Percentiles rank a stretch among this genome's conserved stretches.
Conservation (phyloP, 2,113 vertebrate species). For the Trematocara zebra region DNA sequence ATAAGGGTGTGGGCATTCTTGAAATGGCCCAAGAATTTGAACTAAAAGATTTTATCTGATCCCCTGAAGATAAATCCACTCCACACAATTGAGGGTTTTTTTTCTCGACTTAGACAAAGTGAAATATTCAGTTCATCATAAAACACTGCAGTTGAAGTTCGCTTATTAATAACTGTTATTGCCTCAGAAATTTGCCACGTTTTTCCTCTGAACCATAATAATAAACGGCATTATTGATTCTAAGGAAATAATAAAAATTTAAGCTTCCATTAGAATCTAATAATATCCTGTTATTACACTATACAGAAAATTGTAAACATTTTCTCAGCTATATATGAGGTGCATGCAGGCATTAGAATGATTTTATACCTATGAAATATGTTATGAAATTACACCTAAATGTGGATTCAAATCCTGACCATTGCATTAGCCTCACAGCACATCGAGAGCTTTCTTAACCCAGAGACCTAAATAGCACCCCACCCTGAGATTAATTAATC, state of each 20-base stretch:
- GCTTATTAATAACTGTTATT: not conserved
- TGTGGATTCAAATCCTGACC: not conserved
- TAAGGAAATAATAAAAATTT: not conserved
- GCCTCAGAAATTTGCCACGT: not conserved
- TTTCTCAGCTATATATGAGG: not conserved
- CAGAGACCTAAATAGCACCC: not conserved
- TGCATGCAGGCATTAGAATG: not conserved
- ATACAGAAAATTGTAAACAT: not conserved
- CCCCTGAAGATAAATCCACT: not conserved
- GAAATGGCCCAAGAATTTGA: slow-evolving; percentile 10
- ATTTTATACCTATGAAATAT: not conserved
- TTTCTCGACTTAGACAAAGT: not conserved
- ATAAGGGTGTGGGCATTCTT: not conserved
- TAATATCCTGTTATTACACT: not conserved
- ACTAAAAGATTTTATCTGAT: slow-evolving; percentile 39
- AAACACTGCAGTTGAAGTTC: accelerated
- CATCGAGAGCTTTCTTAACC: not conserved
- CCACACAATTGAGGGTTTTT: accelerated
- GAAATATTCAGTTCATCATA: not conserved
- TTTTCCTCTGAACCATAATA: not conserved
- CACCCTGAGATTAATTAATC: not conserved
- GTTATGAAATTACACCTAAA: not conserved
- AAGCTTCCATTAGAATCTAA: not conserved
- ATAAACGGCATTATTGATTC: not conserved
- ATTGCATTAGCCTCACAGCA: not conserved